These are phyloP conservation scores for Meriones unguiculatus DNA, from an alignment of 2,113 vertebrate genomes.

Conservation along the genomic window DNA sequence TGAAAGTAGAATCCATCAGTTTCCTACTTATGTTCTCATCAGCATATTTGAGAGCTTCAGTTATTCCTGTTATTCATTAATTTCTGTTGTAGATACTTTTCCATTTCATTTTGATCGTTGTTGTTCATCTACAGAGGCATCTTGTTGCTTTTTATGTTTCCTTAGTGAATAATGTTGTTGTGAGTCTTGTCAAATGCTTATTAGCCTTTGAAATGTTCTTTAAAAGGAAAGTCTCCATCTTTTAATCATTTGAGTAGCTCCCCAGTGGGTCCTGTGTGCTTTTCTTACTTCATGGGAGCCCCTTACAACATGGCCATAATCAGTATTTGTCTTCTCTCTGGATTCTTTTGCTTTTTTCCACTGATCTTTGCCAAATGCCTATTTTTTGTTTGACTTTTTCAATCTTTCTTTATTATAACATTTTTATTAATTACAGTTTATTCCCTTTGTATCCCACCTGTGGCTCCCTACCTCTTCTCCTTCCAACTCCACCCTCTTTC, in stretches of 20 bases:
- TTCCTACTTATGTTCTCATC: neutral
- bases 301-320: neutral
- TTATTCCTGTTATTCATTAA: neutral
- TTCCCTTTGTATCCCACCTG: no score
- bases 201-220: neutral
- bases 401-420: neutral
- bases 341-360: neutral
- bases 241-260: neutral
- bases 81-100: neutral
- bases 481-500: no score
- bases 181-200: neutral
- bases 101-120: neutral
- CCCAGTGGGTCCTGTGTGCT: neutral
- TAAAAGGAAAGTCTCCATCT: neutral
- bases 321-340: neutral
- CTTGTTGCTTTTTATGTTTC: slow-evolving; percentile 9
- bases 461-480: no score
- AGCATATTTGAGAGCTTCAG: neutral
- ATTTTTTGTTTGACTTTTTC: slow-evolving; percentile 19
- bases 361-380: neutral
- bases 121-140: neutral
- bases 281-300: neutral
- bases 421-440: no score
- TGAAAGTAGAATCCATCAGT: neutral
- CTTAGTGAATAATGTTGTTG: neutral